Evolutionary conservation across 2,888 invertebrate genomes (phyloP).

Genomic region (Netelia fuscicornis): DNA sequence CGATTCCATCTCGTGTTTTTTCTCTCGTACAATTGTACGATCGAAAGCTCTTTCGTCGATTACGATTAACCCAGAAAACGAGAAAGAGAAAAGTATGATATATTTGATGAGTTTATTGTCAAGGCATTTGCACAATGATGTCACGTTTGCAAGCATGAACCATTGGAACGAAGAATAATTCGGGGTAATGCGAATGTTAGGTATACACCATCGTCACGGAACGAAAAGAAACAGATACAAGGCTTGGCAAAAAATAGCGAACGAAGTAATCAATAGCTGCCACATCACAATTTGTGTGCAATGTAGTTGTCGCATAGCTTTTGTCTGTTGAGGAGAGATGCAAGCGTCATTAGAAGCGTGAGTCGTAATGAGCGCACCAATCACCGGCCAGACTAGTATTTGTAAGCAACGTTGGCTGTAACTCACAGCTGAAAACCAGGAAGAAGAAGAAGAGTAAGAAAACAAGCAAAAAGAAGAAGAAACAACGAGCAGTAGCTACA

Average conservation of each 20-base stretch:
- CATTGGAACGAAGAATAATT: too few relatives aligned
- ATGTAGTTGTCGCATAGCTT: conserved; percentile 65
- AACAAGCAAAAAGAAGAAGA: conserved; percentile 51
- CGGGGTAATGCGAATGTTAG: too few relatives aligned
- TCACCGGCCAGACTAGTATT: conserved; percentile 79
- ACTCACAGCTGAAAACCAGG: conserved; percentile 36
- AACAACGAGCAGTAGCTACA: background rate
- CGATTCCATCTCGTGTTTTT: background rate
- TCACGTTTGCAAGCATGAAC: too few relatives aligned
- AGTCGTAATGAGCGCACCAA: conserved; percentile 83
- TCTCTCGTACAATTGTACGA: background rate
- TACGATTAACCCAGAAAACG: too few relatives aligned
- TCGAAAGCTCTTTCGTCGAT: conserved; percentile 43
- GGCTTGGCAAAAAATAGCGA: conserved; percentile 4
- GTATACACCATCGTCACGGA: too few relatives aligned
- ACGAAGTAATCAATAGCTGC: conserved; percentile 53
- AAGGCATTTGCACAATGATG: too few relatives aligned
- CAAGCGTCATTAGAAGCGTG: conserved; percentile 82
- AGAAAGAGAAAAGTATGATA: too few relatives aligned
- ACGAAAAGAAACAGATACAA: too few relatives aligned
- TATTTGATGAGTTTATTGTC: too few relatives aligned
- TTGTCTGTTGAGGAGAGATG: conserved; percentile 73
- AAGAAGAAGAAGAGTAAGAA: conserved; percentile 63
- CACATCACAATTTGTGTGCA: conserved; percentile 60
- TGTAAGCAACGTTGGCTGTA: conserved; percentile 20